Conservation (phyloP, 2,888 invertebrate genomes). For the Notodonta ziczac region DNA sequence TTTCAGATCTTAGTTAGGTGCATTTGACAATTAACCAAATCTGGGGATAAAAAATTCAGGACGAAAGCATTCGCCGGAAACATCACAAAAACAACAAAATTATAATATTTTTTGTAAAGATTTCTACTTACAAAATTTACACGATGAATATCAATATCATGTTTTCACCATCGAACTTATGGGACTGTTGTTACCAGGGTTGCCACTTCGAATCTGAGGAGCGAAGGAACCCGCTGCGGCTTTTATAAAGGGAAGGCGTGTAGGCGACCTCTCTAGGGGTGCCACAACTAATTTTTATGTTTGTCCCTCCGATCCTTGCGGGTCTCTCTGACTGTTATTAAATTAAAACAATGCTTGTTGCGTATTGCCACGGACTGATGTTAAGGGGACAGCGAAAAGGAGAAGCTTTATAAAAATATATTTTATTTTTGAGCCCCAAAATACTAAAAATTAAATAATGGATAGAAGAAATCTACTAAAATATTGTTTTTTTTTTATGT, state of each 20-base stretch:
- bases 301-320: conserved; percentile 48
- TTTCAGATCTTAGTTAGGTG: no score
- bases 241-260: conserved; percentile 65
- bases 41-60: no score
- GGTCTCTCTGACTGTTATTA: conserved; percentile 72
- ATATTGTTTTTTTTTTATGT: no score
- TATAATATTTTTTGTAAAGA: not conserved
- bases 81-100: no score
- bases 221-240: conserved; percentile 32
- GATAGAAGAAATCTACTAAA: no score
- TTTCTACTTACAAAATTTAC: conserved; percentile 30
- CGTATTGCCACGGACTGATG: conserved; percentile 68
- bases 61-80: no score
- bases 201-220: conserved; percentile 46
- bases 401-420: not conserved
- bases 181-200: conserved; percentile 26
- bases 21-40: no score
- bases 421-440: not conserved
- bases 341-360: conserved; percentile 75
- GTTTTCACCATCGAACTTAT: conserved; percentile 25
- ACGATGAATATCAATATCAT: conserved; percentile 27
- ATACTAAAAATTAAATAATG: no score
- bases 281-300: conserved; percentile 63
- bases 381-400: conserved; percentile 31
- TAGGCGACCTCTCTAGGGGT: conserved; percentile 67